A percentile compares a stretch with the other conserved stretches of the same genome.
Evolutionary conservation across 2,113 vertebrate species (phyloP).

Genomic region (Megaptera novaeangliae): DNA sequence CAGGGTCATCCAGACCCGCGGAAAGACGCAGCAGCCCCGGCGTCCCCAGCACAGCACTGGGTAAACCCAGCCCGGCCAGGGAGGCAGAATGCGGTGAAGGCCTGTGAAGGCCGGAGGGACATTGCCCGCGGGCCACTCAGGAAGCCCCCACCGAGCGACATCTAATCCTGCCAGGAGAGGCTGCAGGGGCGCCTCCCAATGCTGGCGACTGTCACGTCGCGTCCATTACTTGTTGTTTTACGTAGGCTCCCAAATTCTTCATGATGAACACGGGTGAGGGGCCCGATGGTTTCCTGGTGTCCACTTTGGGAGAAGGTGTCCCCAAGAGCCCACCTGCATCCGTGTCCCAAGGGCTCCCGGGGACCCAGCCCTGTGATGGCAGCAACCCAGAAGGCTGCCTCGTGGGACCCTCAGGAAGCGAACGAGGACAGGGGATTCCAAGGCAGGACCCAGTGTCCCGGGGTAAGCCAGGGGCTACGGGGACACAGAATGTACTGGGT

Average conservation of each 20-base stretch:
- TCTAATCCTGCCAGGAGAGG: too few relatives aligned
- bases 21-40: neutral
- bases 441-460: neutral
- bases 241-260: neutral
- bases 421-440: accelerated
- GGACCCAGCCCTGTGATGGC: neutral
- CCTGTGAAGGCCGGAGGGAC: accelerated
- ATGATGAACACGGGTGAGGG: neutral
- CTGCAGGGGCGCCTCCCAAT: accelerated
- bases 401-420: neutral
- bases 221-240: accelerated
- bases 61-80: neutral
- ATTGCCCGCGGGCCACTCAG: accelerated
- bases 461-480: neutral
- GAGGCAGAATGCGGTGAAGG: accelerated
- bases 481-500: neutral
- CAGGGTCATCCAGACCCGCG: accelerated
- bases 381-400: accelerated
- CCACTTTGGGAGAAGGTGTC: neutral
- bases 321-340: neutral
- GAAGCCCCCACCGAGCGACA: neutral
- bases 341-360: neutral
- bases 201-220: accelerated
- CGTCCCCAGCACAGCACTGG: accelerated
- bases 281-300: neutral